Percentiles rank a stretch among this genome's conserved stretches.
Evolutionary conservation across 2,888 invertebrate species (phyloP).

Genomic region (Trichopoda pennipes): DNA sequence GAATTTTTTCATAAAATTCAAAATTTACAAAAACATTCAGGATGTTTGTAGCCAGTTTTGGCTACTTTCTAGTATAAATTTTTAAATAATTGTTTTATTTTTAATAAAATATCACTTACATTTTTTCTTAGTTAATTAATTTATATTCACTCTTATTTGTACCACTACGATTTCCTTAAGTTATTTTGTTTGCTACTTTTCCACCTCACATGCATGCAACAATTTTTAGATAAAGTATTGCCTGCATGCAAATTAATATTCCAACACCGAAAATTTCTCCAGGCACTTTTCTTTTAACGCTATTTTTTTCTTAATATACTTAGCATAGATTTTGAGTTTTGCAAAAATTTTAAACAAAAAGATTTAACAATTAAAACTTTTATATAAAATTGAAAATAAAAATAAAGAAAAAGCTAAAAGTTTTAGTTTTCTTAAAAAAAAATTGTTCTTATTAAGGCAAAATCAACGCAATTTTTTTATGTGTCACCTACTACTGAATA

Average conservation of each 20-base stretch:
- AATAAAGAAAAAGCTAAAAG: conserved; percentile 50
- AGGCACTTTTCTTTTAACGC: conserved; percentile 20
- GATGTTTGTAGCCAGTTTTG: too few relatives aligned
- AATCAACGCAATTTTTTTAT: conserved; percentile 63
- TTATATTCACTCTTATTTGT: not conserved
- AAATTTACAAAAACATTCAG: not conserved
- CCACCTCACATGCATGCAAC: conserved; percentile 55
- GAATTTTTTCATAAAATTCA: not conserved
- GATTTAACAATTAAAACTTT: conserved; percentile 34
- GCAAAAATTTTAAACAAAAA: conserved; percentile 19
- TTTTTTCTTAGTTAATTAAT: conserved; percentile 2
- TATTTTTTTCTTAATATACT: conserved; percentile 12
- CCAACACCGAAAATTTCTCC: conserved; percentile 51
- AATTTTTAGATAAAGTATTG: conserved; percentile 57
- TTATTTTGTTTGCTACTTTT: conserved; percentile 28
- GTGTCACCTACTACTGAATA: conserved; percentile 59
- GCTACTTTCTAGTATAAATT: too few relatives aligned
- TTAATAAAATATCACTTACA: conserved; percentile 7
- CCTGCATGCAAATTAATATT: conserved; percentile 39
- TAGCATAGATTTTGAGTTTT: conserved; percentile 28
- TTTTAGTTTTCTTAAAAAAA: conserved; percentile 40
- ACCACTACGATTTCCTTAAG: conserved; percentile 29
- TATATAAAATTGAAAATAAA: conserved; percentile 45
- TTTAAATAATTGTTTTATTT: not conserved
- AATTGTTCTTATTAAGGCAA: conserved; percentile 42